phyloP scores from a whole-genome alignment of 2,888 invertebrate species.

The Sabatieria punctata region DNA sequence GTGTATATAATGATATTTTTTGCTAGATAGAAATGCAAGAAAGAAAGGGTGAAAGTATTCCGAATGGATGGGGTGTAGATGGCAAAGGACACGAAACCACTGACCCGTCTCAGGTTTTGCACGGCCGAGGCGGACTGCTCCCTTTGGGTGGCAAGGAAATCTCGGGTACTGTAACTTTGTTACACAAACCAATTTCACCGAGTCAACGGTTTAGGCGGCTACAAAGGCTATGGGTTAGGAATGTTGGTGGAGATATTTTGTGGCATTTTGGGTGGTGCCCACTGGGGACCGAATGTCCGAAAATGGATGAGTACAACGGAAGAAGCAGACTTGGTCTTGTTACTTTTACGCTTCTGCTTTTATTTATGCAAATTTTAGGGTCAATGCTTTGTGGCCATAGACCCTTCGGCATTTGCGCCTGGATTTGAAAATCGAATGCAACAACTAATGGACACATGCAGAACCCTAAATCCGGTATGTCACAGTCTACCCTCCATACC shows the following conservation, averaged over 20 bases:
- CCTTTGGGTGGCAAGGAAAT: constrained; percentile 34
- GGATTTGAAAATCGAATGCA: constrained; percentile 24
- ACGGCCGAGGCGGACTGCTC: constrained; percentile 23
- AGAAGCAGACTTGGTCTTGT: constrained; percentile 48
- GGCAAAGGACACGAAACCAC: constrained; percentile 14
- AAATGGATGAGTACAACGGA: constrained; percentile 51
- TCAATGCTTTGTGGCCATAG: constrained; percentile 29
- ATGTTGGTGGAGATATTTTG: constrained; percentile 69
- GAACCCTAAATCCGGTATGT: constrained; percentile 19
- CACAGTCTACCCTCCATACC: background rate
- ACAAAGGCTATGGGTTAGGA: constrained; percentile 71
- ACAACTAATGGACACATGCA: constrained; percentile 23
- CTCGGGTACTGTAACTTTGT: background rate
- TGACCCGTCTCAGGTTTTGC: constrained; percentile 25
- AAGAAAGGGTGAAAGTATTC: constrained; percentile 48
- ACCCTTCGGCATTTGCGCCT: constrained; percentile 29
- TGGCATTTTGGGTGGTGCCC: constrained; percentile 50
- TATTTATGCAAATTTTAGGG: constrained; percentile 18
- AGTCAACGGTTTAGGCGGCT: constrained; percentile 41
- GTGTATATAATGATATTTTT: background rate
- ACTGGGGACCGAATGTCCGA: constrained; percentile 58
- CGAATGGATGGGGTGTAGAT: background rate
- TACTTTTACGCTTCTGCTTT: background rate
- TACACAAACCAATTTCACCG: constrained; percentile 9
- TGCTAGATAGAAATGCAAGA: constrained; percentile 59